Evolutionary conservation across 2,888 invertebrate genomes (phyloP).

Genomic region (Pristionchus arcanus): DNA sequence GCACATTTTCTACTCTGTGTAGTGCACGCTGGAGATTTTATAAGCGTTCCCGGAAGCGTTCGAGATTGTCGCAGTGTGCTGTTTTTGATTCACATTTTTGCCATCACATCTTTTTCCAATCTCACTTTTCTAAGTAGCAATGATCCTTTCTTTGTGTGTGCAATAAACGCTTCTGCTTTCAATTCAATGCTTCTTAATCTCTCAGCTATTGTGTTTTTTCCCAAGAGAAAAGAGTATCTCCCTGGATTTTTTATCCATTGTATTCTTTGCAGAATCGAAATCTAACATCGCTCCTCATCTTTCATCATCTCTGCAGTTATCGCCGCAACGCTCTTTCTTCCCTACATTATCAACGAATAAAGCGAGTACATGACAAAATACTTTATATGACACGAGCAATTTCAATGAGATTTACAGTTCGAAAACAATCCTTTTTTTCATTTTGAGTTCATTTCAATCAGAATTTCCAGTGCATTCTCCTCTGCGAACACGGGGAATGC

Average conservation of each 20-base stretch:
- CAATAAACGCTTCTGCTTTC: background rate
- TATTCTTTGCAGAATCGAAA: background rate
- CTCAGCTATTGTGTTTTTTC: background rate
- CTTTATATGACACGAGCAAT: background rate
- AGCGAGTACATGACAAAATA: background rate
- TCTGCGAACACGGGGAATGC: background rate
- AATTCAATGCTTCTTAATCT: background rate
- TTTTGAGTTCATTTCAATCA: background rate
- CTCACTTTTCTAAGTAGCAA: too few species aligned
- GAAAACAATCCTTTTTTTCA: background rate
- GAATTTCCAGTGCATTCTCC: background rate
- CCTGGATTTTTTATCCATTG: background rate
- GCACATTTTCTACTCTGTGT: too few species aligned
- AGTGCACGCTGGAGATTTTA: too few species aligned
- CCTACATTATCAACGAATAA: background rate
- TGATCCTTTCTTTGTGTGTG: background rate
- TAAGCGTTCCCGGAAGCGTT: too few species aligned
- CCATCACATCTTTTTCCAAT: too few species aligned
- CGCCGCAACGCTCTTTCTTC: background rate
- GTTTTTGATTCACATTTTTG: too few species aligned
- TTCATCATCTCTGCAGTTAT: background rate
- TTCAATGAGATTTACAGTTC: background rate
- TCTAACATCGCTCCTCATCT: background rate
- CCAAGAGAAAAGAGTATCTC: background rate
- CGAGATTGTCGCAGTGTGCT: too few species aligned